Evolutionary conservation across 2,113 vertebrate genomes (phyloP).

Genomic region (Cygnus atratus): DNA sequence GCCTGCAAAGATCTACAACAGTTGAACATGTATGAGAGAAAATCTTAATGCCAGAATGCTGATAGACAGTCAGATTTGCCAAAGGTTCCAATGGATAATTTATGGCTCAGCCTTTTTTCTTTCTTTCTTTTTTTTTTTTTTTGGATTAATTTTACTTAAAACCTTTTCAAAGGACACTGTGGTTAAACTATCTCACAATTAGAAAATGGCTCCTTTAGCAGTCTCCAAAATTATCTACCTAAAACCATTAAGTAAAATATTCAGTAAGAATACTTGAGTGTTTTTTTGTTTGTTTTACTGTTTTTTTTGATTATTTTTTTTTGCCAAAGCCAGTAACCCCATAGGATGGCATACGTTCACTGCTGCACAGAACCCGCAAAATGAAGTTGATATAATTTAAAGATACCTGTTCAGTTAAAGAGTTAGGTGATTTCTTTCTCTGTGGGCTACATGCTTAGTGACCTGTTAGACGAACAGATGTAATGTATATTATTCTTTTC

Average conservation of each 20-base stretch:
- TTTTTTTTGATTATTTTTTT: neutral
- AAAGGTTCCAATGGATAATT: neutral
- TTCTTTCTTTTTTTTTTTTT: neutral
- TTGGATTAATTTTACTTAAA: neutral
- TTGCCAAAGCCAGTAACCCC: neutral
- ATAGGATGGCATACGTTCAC: neutral
- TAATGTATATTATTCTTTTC: neutral
- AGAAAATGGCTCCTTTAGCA: neutral
- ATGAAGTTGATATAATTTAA: neutral
- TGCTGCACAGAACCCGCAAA: neutral
- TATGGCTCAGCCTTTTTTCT: neutral
- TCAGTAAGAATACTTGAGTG: neutral
- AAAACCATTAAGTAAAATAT: neutral
- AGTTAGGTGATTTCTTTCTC: neutral
- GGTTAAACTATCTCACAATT: neutral
- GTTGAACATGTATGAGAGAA: neutral
- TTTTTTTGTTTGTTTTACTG: neutral
- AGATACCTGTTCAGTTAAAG: neutral
- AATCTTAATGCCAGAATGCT: neutral
- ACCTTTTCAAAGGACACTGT: neutral
- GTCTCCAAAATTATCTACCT: neutral
- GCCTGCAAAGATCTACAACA: neutral
- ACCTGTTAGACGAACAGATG: neutral
- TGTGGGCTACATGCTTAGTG: neutral
- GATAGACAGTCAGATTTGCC: neutral